Percentiles rank a stretch among this genome's conserved stretches.
These are phyloP conservation scores for Andrena marginata DNA, from an alignment of 2,888 invertebrate genomes.

Conservation along the genomic window DNA sequence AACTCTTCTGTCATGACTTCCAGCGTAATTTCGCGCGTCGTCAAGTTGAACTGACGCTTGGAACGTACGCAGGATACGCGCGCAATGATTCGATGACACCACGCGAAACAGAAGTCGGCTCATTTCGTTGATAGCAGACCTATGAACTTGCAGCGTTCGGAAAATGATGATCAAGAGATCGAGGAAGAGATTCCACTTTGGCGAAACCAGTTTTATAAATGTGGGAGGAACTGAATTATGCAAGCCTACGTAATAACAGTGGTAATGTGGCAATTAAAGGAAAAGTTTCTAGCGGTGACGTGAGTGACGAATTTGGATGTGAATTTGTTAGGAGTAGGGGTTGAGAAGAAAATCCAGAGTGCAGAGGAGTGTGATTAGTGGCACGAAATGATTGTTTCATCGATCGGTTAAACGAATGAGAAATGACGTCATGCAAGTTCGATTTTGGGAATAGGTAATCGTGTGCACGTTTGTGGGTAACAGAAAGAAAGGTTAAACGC, in stretches of 20 bases:
- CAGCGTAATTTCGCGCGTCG: slow-evolving; percentile 44
- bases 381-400: too few species aligned
- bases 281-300: slow-evolving; percentile 3
- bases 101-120: not conserved
- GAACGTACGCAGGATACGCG: not conserved
- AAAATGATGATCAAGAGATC: not conserved
- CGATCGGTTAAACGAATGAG: not conserved
- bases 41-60: slow-evolving; percentile 18
- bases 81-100: not conserved
- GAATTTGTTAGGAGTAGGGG: not conserved
- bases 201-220: slow-evolving; percentile 12
- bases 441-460: not conserved
- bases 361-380: too few species aligned
- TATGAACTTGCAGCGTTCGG: not conserved
- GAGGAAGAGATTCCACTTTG: slow-evolving; percentile 8
- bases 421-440: not conserved
- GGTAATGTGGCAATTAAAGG: not conserved
- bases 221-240: slow-evolving; percentile 3
- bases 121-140: not conserved
- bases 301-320: not conserved
- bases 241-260: slow-evolving; percentile 1
- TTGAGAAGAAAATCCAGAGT: too few species aligned
- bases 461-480: too few species aligned
- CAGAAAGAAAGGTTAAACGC: too few species aligned
- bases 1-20: slow-evolving; percentile 3